Percentiles rank a stretch among this genome's conserved stretches.
These are phyloP conservation scores for Apostichopus californicus DNA, from an alignment of 35 echinoderm and acorn worm species.

Conservation along the genomic window DNA sequence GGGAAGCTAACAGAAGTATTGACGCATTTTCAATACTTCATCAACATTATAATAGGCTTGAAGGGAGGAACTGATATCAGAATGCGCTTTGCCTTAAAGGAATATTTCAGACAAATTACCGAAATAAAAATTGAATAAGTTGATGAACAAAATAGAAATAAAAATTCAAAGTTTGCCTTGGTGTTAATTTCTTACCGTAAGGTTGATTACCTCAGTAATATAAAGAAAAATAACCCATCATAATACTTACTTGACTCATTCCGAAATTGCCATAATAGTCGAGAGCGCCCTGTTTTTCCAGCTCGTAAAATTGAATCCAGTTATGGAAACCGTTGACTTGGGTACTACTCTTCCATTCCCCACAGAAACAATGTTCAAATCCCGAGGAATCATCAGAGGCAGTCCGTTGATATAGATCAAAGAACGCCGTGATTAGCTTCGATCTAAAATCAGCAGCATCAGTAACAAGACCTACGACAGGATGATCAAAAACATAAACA, in stretches of 20 bases:
- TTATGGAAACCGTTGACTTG: constrained; percentile 51
- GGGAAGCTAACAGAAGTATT: too few relatives aligned
- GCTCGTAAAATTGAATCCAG: constrained; percentile 33
- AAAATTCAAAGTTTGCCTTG: too few relatives aligned
- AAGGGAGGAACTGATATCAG: too few relatives aligned
- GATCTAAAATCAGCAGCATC: constrained; percentile 1
- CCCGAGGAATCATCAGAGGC: neutral
- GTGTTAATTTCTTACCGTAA: neutral
- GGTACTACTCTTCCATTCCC: constrained; percentile 24
- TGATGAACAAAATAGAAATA: too few relatives aligned
- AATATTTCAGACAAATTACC: too few relatives aligned
- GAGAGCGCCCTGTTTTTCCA: neutral
- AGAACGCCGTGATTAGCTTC: neutral
- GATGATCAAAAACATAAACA: neutral
- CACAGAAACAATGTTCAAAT: constrained; percentile 51
- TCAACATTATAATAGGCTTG: too few relatives aligned
- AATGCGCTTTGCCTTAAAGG: too few relatives aligned
- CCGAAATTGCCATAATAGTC: constrained; percentile 39
- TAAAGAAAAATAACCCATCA: neutral
- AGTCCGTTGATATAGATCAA: neutral
- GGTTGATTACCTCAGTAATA: constrained; percentile 2
- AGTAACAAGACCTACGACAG: neutral
- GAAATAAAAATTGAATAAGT: too few relatives aligned
- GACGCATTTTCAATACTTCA: too few relatives aligned
- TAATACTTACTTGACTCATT: neutral